Evolutionary conservation across 2,888 invertebrate genomes (phyloP).

Genomic region (Hyposoter didymator): DNA sequence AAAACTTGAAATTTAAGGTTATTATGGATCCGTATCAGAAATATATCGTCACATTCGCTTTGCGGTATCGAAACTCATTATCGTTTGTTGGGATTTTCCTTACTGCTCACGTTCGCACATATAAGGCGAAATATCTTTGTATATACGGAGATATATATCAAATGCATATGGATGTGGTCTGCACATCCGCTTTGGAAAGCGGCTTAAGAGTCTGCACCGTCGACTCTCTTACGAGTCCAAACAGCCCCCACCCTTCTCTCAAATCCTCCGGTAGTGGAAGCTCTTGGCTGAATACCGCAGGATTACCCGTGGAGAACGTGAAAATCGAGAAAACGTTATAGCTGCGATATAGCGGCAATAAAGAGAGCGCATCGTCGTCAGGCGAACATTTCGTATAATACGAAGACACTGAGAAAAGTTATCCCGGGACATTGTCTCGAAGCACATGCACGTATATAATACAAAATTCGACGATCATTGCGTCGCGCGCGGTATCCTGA

Average conservation of each 20-base stretch:
- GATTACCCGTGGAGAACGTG: slow-evolving; percentile 62
- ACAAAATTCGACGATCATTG: slow-evolving; percentile 14
- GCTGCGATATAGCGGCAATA: slow-evolving; percentile 30
- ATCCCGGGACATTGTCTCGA: slow-evolving; percentile 47
- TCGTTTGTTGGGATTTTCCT: slow-evolving; percentile 61
- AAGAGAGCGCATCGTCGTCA: slow-evolving; percentile 48
- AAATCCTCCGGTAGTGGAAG: neutral
- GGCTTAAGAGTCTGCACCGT: slow-evolving; percentile 54
- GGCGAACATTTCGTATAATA: slow-evolving; percentile 57
- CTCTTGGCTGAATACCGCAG: slow-evolving; percentile 58
- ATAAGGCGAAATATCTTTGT: neutral
- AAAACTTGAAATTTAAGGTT: neutral
- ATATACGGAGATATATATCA: slow-evolving; percentile 7
- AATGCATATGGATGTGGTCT: neutral
- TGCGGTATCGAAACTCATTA: slow-evolving; percentile 60
- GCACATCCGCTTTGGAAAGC: slow-evolving; percentile 58
- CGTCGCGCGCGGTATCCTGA: neutral
- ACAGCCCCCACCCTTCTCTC: neutral
- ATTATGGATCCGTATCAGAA: neutral
- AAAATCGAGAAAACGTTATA: slow-evolving; percentile 46
- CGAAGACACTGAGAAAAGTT: slow-evolving; percentile 29
- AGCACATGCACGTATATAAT: slow-evolving; percentile 11
- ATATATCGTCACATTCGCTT: slow-evolving; percentile 30
- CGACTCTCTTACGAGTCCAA: slow-evolving; percentile 53
- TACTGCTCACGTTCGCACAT: slow-evolving; percentile 31